Percentiles rank a stretch among this genome's conserved stretches.
Conservation (phyloP, 1,140 invertebrate genomes). For the Eciton burchellii region DNA sequence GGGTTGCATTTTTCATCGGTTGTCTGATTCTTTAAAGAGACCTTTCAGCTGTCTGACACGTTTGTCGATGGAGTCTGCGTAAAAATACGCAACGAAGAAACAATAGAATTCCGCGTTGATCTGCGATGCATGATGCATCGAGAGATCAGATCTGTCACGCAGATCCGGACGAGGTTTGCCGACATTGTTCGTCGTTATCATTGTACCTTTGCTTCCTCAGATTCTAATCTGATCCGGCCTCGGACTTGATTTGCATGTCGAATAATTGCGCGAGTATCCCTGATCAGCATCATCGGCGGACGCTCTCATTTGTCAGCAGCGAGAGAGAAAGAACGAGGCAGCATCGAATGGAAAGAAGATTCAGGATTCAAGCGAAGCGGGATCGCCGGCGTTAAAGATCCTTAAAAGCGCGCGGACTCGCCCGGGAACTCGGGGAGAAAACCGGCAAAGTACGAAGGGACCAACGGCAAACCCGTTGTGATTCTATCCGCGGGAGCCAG, state of each 20-base stretch:
- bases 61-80: too few species aligned
- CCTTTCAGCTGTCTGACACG: too few species aligned
- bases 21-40: too few species aligned
- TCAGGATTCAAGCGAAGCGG: constrained; percentile 74
- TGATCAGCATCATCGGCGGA: constrained; percentile 25
- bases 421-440: constrained; percentile 32
- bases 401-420: constrained; percentile 75
- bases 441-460: not conserved
- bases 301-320: not conserved
- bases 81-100: too few species aligned
- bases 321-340: constrained; percentile 56
- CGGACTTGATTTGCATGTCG: constrained; percentile 8
- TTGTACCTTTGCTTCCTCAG: constrained; percentile 1
- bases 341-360: too few species aligned
- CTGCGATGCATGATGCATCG: too few species aligned
- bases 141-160: too few species aligned
- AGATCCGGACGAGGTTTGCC: too few species aligned
- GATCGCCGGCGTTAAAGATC: constrained; percentile 65
- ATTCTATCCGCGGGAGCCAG: constrained; percentile 43
- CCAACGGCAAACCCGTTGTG: constrained; percentile 22
- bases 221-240: constrained; percentile 15
- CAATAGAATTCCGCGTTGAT: too few species aligned
- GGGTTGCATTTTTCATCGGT: not conserved
- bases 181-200: constrained; percentile 11
- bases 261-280: constrained; percentile 35